Conservation (phyloP, 2,113 vertebrate species). For the Lophius piscatorius region DNA sequence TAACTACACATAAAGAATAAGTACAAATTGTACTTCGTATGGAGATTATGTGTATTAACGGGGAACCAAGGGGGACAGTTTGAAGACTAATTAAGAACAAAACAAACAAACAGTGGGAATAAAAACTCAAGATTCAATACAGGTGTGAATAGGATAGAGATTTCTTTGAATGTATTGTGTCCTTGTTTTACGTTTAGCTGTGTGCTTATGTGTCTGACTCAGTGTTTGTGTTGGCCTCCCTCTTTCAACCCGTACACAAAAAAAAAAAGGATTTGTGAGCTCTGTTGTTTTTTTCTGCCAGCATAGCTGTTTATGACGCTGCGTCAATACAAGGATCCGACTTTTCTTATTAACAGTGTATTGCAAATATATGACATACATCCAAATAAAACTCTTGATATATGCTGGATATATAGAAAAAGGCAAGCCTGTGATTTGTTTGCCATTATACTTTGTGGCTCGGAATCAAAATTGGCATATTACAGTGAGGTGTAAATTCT, state of each 20-base stretch:
- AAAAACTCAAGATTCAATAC: no score
- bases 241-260: not conserved
- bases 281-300: slow-evolving; percentile 34
- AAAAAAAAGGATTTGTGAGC: slow-evolving; percentile 11
- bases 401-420: not conserved
- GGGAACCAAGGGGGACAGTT: no score
- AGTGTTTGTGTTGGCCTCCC: not conserved
- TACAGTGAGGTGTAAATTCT: slow-evolving; percentile 19
- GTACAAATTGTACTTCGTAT: no score
- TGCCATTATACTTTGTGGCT: slow-evolving; percentile 7
- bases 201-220: not conserved
- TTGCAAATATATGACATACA: slow-evolving; percentile 27
- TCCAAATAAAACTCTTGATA: no score
- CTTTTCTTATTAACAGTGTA: slow-evolving; percentile 29
- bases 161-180: no score
- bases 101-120: slow-evolving; percentile 31
- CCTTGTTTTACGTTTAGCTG: no score
- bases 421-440: slow-evolving; percentile 16
- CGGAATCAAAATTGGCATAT: slow-evolving; percentile 1
- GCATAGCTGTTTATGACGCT: slow-evolving; percentile 39
- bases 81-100: slow-evolving; percentile 25
- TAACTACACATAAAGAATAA: no score
- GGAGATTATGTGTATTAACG: no score
- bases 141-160: no score
- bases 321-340: slow-evolving; percentile 44